Percentiles rank a stretch among this genome's conserved stretches.
Evolutionary conservation across 2,888 invertebrate genomes (phyloP).

Genomic region (Tridacna crocea): DNA sequence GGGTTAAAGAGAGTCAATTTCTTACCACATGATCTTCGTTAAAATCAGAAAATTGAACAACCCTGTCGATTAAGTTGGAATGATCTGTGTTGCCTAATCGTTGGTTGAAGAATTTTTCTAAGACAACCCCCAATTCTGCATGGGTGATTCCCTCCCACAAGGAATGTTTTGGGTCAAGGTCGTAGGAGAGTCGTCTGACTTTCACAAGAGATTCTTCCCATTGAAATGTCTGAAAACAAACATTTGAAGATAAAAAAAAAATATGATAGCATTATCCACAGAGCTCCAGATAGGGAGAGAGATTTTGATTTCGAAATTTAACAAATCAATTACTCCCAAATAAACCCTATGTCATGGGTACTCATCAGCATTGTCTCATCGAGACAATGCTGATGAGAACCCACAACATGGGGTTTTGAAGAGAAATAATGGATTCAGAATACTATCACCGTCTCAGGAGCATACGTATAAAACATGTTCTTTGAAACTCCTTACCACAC

Average conservation of each 20-base stretch:
- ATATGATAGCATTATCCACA: background rate
- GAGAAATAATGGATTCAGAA: too few species aligned
- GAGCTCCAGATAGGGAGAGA: background rate
- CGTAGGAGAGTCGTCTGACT: constrained; percentile 22
- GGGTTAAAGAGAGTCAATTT: too few species aligned
- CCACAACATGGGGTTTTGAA: too few species aligned
- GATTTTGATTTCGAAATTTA: too few species aligned
- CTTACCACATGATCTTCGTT: constrained; percentile 74
- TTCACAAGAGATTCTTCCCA: constrained; percentile 46
- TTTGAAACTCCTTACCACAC: background rate
- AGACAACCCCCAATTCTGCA: constrained; percentile 64
- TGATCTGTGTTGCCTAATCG: constrained; percentile 71
- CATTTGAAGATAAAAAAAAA: background rate
- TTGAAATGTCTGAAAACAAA: constrained; percentile 41
- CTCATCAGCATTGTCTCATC: too few species aligned
- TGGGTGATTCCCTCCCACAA: constrained; percentile 61
- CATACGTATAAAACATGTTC: too few species aligned
- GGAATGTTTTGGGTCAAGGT: constrained; percentile 11
- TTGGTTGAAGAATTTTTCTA: constrained; percentile 64
- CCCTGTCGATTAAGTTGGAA: constrained; percentile 61
- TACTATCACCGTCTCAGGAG: too few species aligned
- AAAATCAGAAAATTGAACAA: constrained; percentile 74
- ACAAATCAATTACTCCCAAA: background rate
- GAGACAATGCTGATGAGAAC: too few species aligned
- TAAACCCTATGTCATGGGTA: too few species aligned